Evolutionary conservation across 64 coral and sea anemone species (phyloP), one percentile per base, ranked within the genome.

Genomic region (Porites australiensis): DNA sequence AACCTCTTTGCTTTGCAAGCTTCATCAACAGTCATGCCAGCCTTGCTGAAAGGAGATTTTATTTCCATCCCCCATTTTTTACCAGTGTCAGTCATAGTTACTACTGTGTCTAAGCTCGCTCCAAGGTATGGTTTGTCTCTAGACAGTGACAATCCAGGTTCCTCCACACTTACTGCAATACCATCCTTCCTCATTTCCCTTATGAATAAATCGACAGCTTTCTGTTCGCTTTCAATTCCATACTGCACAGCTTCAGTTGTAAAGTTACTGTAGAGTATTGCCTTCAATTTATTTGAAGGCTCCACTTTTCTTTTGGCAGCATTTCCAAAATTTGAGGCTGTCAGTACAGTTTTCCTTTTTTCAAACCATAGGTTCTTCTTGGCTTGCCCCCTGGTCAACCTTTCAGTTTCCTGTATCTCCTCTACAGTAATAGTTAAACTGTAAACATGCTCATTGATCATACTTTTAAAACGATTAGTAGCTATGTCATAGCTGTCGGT

Each of bases 321-420:
- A 59, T 81, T 93, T 54, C 92, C 92, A 88, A 93, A 88, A 88
- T 94, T 89, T 58, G 92, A 89, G 50, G 92, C 86, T 50, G 86
- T 94, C 58, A 89, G 47, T 23, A 94, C 44, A 82, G 44, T 18
- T 52, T 89, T 94, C 62, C 92, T 81, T 83, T 94, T 89, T 62
- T 94, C 77, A 55, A 81, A 50, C 81, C 93, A 95, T 47, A 72
- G 23, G 19, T 95, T 50, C 54, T 90, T 95, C 51, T 90, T 88
- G 45, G 69, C 16, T 54, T 93, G 83, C 4, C 69, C 79, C 21
- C 69, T 89, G 27, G 88, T 95, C 58, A 90, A 27, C 53, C 74
- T 90, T 46, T 90, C 88, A 66, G 61, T 89, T 20, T 60, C 48
- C 82, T 66, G 45, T 12, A 89, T 50, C 89, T 94, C 93, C 62